Percentiles rank a stretch among this genome's conserved stretches.
These are phyloP conservation scores for Araneus ventricosus DNA, from an alignment of 1,140 invertebrate genomes.

Conservation along the genomic window DNA sequence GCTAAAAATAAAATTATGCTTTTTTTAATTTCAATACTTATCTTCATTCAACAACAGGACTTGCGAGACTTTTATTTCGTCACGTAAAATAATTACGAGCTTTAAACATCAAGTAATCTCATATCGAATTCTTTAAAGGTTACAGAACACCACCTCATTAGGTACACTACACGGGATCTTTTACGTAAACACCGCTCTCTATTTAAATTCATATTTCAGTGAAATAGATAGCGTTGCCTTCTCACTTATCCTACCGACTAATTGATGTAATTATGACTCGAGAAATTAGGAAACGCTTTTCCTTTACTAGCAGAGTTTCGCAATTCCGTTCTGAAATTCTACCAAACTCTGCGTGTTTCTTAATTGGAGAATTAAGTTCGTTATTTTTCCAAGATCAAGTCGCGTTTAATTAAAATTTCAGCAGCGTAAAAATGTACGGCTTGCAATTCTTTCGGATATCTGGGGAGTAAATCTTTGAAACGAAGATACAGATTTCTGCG, in stretches of 20 bases:
- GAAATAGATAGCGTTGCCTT: not conserved
- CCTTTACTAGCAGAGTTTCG: not conserved
- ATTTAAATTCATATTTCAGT: not conserved
- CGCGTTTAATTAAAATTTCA: constrained; percentile 6
- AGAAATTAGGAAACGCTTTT: not conserved
- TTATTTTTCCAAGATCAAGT: constrained; percentile 20
- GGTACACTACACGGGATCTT: not conserved
- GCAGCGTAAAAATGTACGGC: not conserved
- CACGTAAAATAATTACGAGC: too few relatives aligned
- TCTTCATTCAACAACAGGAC: too few relatives aligned
- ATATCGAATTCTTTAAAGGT: not conserved
- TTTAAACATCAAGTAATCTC: not conserved
- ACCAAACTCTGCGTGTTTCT: not conserved
- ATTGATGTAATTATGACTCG: constrained; percentile 18
- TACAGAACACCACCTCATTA: not conserved
- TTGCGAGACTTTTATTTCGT: too few relatives aligned
- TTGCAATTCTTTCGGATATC: not conserved
- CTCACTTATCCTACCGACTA: not conserved
- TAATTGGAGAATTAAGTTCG: not conserved
- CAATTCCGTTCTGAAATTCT: not conserved
- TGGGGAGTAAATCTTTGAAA: not conserved
- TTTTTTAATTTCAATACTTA: too few relatives aligned
- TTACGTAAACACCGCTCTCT: not conserved
- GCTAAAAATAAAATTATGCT: too few relatives aligned
- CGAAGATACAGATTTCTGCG: not conserved